phyloP scores from a whole-genome alignment of 2,888 invertebrate genomes.

The Aplocera efformata region DNA sequence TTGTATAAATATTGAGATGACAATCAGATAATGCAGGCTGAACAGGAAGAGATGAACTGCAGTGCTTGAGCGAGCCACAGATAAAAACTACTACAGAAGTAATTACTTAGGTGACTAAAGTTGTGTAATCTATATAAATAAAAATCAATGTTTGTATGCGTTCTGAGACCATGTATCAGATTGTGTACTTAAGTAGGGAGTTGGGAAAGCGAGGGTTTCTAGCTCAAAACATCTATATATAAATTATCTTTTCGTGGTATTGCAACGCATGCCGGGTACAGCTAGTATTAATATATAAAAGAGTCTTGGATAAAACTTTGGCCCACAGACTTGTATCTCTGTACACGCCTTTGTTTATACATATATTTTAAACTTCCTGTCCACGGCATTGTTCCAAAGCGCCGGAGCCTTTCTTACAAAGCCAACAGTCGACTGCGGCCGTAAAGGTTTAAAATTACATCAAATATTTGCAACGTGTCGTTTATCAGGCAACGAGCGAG shows the following conservation, averaged over 20 bases:
- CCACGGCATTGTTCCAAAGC: conserved; percentile 2
- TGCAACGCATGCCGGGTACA: too few relatives aligned
- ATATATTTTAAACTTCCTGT: conserved; percentile 4
- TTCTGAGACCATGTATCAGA: too few relatives aligned
- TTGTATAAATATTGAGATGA: conserved; percentile 13
- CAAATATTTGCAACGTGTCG: conserved; percentile 65
- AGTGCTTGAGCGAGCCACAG: too few relatives aligned
- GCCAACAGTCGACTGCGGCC: conserved; percentile 14
- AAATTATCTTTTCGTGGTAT: too few relatives aligned
- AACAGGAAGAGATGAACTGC: conserved; percentile 29
- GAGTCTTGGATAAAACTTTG: too few relatives aligned
- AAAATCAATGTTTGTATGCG: too few relatives aligned
- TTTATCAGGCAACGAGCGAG: conserved; percentile 53
- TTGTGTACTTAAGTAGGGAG: too few relatives aligned
- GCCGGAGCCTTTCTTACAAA: conserved; percentile 5
- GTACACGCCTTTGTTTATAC: background rate
- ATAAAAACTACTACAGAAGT: conserved; percentile 17
- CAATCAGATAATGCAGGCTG: conserved; percentile 64
- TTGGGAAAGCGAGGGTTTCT: too few relatives aligned
- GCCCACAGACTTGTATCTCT: background rate
- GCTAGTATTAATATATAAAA: too few relatives aligned
- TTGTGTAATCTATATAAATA: too few relatives aligned
- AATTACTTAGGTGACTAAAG: too few relatives aligned
- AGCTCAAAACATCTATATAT: too few relatives aligned
- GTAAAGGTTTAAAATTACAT: conserved; percentile 40